Conservation (phyloP, 1,140 invertebrate species). For the Drosophila yakuba region DNA sequence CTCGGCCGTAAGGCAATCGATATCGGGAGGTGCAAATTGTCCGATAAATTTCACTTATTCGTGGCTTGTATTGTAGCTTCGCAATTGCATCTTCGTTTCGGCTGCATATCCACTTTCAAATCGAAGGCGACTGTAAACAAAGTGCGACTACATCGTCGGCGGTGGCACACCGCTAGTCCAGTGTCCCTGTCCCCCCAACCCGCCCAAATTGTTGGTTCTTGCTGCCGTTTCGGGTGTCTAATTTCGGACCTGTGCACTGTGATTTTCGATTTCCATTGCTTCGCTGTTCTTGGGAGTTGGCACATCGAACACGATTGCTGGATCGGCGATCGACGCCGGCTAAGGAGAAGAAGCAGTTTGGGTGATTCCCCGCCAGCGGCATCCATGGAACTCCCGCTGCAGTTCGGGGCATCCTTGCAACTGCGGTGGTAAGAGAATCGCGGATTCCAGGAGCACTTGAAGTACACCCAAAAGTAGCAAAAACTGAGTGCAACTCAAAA, state of each 20-base stretch:
- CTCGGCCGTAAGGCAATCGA: neutral
- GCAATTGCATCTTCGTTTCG: slow-evolving; percentile 1
- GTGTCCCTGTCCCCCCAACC: neutral
- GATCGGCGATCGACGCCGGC: too few relatives aligned
- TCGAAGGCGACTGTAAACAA: neutral
- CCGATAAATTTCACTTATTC: neutral
- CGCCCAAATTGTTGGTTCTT: neutral
- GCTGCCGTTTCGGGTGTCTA: slow-evolving; percentile 9
- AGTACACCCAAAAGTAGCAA: too few relatives aligned
- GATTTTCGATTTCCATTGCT: neutral
- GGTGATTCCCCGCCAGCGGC: neutral
- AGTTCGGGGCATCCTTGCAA: neutral
- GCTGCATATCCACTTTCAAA: neutral
- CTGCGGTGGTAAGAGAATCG: neutral
- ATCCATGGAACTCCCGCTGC: neutral
- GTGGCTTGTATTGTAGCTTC: slow-evolving; percentile 3
- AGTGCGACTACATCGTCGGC: neutral
- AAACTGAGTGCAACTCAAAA: too few relatives aligned
- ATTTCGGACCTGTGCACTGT: neutral
- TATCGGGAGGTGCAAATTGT: neutral
- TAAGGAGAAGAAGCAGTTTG: neutral
- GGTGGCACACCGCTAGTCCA: neutral
- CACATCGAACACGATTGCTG: neutral
- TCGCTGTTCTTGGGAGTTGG: neutral
- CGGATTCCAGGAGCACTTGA: too few relatives aligned